phyloP scores from a whole-genome alignment of 2,797 vertebrate genomes.

The Pangasius macronema region DNA sequence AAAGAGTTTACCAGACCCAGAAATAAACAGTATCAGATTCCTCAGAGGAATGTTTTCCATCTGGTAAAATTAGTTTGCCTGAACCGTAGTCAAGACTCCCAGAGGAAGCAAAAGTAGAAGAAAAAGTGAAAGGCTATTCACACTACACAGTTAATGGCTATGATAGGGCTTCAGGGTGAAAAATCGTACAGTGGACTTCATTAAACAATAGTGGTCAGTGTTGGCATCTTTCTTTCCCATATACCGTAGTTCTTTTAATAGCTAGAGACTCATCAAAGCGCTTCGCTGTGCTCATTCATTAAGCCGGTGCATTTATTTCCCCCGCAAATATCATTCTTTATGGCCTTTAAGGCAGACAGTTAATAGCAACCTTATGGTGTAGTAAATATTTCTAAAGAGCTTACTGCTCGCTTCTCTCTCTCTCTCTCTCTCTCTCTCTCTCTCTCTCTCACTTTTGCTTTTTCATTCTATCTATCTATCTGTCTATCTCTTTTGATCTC shows the following conservation, averaged over 20 bases:
- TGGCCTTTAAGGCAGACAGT: slow-evolving; percentile 28
- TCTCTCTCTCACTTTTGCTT: background rate
- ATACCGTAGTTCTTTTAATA: slow-evolving; percentile 11
- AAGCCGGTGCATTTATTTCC: slow-evolving; percentile 9
- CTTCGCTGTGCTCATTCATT: slow-evolving; percentile 29
- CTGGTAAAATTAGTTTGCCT: slow-evolving; percentile 16
- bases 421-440: slow-evolving; percentile 29
- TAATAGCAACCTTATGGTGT: slow-evolving; percentile 42
- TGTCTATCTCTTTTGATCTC: slow-evolving; percentile 27
- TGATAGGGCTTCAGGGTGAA: slow-evolving; percentile 15
- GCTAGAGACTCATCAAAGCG: slow-evolving; percentile 30
- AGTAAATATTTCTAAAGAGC: slow-evolving; percentile 35
- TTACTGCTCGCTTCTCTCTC: background rate
- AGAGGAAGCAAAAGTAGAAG: background rate
- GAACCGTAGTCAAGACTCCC: slow-evolving; percentile 17
- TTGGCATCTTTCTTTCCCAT: background rate
- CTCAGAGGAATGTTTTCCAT: slow-evolving; percentile 21
- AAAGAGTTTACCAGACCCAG: slow-evolving; percentile 13
- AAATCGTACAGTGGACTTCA: slow-evolving; percentile 11
- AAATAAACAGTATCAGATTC: slow-evolving; percentile 16
- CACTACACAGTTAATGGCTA: slow-evolving; percentile 2
- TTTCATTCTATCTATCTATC: slow-evolving; percentile 36
- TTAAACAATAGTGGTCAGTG: slow-evolving; percentile 28
- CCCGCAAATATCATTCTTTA: slow-evolving; percentile 26
- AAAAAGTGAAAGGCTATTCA: slow-evolving; percentile 13